Evolutionary conservation across 2,888 invertebrate species (phyloP).

Genomic region (Agrochola litura): DNA sequence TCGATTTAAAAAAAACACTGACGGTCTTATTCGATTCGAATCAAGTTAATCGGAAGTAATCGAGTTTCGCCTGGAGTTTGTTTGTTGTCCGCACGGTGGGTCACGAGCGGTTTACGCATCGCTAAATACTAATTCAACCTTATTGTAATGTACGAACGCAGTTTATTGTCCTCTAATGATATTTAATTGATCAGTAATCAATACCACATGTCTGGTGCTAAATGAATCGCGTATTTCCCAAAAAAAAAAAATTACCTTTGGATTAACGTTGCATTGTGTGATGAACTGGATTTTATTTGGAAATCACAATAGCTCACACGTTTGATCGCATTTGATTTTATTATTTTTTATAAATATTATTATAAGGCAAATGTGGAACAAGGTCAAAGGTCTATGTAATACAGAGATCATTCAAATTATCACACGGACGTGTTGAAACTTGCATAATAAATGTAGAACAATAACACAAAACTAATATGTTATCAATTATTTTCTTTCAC

Average conservation of each 20-base stretch:
- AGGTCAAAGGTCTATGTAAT: conserved; percentile 36
- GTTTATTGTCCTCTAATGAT: conserved; percentile 62
- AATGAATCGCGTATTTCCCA: conserved; percentile 6
- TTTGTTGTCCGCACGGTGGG: conserved; percentile 74
- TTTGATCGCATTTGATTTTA: background rate
- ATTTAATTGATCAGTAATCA: conserved; percentile 67
- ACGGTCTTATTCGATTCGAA: conserved; percentile 78
- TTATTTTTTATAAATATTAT: background rate
- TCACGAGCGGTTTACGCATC: conserved; percentile 75
- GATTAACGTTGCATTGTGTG: conserved; percentile 7
- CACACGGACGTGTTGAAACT: conserved; percentile 26
- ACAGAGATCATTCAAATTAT: conserved; percentile 24
- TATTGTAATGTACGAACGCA: conserved; percentile 63
- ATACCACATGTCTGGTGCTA: conserved; percentile 12
- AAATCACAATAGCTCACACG: conserved; percentile 1
- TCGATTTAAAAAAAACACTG: conserved; percentile 69
- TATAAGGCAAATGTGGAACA: conserved; percentile 1
- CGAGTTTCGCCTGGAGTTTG: conserved; percentile 78
- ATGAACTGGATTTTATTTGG: conserved; percentile 16
- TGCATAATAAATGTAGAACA: conserved; percentile 48
- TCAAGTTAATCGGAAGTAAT: conserved; percentile 84
- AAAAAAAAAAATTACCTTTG: conserved; percentile 11
- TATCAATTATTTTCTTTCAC: conserved; percentile 71
- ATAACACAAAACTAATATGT: conserved; percentile 43
- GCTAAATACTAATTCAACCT: conserved; percentile 71